These are phyloP conservation scores for Zygogramma bicolorata DNA, from an alignment of 2,888 invertebrate species.

Conservation along the genomic window DNA sequence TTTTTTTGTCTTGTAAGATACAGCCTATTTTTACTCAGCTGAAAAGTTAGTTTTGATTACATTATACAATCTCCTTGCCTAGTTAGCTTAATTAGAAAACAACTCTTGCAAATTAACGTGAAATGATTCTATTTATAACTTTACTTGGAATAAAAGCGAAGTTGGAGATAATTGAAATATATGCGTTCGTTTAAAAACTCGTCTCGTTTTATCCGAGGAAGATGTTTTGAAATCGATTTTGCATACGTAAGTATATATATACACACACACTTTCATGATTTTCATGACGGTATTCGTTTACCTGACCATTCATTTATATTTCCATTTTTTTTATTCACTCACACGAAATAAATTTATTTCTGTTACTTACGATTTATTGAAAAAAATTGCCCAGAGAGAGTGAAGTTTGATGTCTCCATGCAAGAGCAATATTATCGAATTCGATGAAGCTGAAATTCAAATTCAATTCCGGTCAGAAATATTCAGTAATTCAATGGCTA, in stretches of 20 bases:
- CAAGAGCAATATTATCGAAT: too few species aligned
- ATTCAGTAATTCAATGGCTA: too few species aligned
- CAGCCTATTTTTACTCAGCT: neutral
- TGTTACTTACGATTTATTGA: too few species aligned
- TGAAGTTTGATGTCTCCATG: too few species aligned
- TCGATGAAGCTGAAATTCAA: too few species aligned
- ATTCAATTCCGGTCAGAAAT: too few species aligned
- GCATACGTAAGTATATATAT: neutral
- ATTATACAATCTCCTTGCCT: neutral
- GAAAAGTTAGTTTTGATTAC: slow-evolving; percentile 3
- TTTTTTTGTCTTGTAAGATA: neutral
- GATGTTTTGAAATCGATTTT: neutral
- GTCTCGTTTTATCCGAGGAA: neutral
- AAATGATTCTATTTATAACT: neutral
- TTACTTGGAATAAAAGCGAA: neutral
- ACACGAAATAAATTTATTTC: too few species aligned
- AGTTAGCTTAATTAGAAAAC: slow-evolving; percentile 1
- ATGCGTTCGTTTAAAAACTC: neutral
- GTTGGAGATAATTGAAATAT: neutral
- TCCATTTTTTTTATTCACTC: too few species aligned
- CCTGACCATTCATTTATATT: too few species aligned
- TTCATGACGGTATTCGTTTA: too few species aligned
- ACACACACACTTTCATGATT: too few species aligned
- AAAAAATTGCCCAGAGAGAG: too few species aligned
- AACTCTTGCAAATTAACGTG: neutral